Base-by-base conservation (phyloP, 2,797 vertebrate genomes). In the Diplodus puntazzo region DNA sequence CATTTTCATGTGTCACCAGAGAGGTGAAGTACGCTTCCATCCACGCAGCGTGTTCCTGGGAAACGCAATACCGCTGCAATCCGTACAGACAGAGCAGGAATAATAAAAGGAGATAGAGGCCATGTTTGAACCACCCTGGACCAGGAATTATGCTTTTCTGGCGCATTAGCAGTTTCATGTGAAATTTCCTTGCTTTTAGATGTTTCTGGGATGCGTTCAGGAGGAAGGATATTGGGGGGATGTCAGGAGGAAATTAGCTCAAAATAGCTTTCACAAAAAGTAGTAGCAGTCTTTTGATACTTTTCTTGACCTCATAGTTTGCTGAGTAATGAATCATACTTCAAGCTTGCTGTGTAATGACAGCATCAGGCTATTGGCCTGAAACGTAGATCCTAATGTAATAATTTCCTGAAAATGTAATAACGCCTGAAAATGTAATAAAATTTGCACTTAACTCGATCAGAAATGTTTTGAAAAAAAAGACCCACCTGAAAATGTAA, bases 51-150 rank as follows among this genome's bases (percentile, higher is more conserved):
- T 69, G 75, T 75, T 61, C 48, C 23, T 57, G 74, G 60, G 53
- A 52, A 87, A 90, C 70, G 84, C 87, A 89, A 87, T 87, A 30
- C 79, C 67, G 16, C 82, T 89, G 89, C 88, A 92, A 91, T 89
- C 84, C 73, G 69, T 72, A 30, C 79, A 76, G n/a, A 71, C 75
- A 53, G 53, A 66, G 64, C 59, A 61, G 73, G 34, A 39, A 72
- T 59, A 64, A 73, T 8, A 75, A 60, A 39, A 67, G 46, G 10
- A 71, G 73, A 63, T 7, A 58, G 78, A 73, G 79, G 82, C 81
- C 85, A 77, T 81, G 73, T 83, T 90, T 60, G 66, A 73, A 73
- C 57, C 42, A 20, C 53, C 64, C 68, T 64, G 60, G 25, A 77
- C 4, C 59, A 67, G 27, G 66, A 67, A 45, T 34, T 4, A 59